A percentile compares a stretch with the other conserved stretches of the same genome.
phyloP scores from a whole-genome alignment of 2,888 invertebrate species.

The Anoplius nigerrimus region DNA sequence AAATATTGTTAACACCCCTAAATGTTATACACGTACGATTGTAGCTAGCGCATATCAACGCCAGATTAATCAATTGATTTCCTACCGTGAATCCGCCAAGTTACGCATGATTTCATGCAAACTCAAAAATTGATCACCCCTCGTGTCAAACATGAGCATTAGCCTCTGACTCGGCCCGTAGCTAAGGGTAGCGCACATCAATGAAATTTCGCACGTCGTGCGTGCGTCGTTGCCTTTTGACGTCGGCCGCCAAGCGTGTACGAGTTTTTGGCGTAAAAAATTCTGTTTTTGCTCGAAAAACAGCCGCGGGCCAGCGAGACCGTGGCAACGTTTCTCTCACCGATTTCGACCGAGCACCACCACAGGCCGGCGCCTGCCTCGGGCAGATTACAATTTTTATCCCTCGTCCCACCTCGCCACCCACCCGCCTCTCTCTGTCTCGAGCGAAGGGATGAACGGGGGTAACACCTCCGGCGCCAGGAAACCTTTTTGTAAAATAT shows the following conservation, averaged over 20 bases:
- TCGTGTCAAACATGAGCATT: no score
- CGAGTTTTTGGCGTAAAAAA: slow-evolving; percentile 31
- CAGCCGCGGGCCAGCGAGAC: slow-evolving; percentile 19
- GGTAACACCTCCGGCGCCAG: background rate
- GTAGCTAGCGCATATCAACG: no score
- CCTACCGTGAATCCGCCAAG: no score
- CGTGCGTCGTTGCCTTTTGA: background rate
- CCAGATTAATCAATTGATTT: no score
- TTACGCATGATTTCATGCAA: no score
- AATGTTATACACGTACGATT: no score
- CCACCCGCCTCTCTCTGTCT: background rate
- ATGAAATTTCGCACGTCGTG: background rate
- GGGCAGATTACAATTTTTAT: slow-evolving; percentile 40
- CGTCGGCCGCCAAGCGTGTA: slow-evolving; percentile 6
- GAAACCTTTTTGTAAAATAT: slow-evolving; percentile 10
- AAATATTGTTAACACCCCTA: no score
- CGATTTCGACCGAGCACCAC: slow-evolving; percentile 11
- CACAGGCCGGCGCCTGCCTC: slow-evolving; percentile 9
- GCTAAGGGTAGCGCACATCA: background rate
- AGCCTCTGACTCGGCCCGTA: no score
- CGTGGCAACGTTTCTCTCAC: background rate
- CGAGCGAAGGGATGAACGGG: background rate
- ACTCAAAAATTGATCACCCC: no score
- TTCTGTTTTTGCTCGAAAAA: slow-evolving; percentile 36
- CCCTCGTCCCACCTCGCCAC: background rate